Conservation (phyloP, 2,888 invertebrate genomes). For the Chrysomela aeneicollis region DNA sequence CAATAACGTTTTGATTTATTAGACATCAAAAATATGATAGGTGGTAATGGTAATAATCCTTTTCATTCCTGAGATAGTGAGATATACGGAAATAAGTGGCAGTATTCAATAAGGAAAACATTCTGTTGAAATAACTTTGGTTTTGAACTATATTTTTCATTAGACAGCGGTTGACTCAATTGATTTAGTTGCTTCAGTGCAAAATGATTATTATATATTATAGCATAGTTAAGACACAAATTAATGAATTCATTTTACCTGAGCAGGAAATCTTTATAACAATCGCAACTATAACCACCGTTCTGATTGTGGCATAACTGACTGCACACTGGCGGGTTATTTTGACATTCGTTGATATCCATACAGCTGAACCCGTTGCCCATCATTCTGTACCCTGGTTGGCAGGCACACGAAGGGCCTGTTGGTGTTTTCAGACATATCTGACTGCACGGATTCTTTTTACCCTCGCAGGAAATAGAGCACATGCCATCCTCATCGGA, state of each 20-base stretch:
- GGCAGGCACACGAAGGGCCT: constrained; percentile 74
- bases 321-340: constrained; percentile 67
- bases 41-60: too few species aligned
- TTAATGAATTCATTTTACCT: constrained; percentile 55
- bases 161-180: too few species aligned
- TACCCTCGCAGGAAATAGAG: constrained; percentile 61
- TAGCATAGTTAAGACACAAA: too few species aligned
- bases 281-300: constrained; percentile 69
- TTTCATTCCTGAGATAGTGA: too few species aligned
- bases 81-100: too few species aligned
- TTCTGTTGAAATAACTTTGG: too few species aligned
- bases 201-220: too few species aligned
- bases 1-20: too few species aligned
- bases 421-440: constrained; percentile 70
- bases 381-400: constrained; percentile 66
- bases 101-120: too few species aligned
- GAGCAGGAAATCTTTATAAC: constrained; percentile 67
- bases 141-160: too few species aligned
- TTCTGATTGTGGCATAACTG: constrained; percentile 69
- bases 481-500: constrained; percentile 77
- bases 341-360: constrained; percentile 77
- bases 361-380: constrained; percentile 67
- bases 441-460: constrained; percentile 64
- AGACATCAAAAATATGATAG: too few species aligned
- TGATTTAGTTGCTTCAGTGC: too few species aligned